Percentiles rank a stretch among this genome's conserved stretches.
phyloP scores from a whole-genome alignment of 2,113 vertebrate species.

The Tinamus guttatus region DNA sequence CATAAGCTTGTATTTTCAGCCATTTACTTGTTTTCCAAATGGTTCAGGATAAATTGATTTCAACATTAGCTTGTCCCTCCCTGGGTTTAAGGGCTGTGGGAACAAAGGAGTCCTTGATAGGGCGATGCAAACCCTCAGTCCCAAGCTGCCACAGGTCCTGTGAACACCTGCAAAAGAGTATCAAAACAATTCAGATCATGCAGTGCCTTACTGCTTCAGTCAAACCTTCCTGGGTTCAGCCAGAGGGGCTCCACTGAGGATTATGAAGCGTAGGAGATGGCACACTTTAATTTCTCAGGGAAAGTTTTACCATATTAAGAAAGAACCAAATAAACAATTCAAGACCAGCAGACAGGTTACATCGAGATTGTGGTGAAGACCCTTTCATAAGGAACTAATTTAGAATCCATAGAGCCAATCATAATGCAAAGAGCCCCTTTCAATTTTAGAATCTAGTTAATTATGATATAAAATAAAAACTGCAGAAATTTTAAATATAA shows the following conservation, averaged over 20 bases:
- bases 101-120: not conserved
- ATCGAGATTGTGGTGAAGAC: not conserved
- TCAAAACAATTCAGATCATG: accelerated
- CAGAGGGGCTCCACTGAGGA: not conserved
- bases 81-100: not conserved
- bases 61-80: not conserved
- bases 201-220: not conserved
- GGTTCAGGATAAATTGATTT: accelerated
- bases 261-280: not conserved
- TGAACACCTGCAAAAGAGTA: not conserved
- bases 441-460: not conserved
- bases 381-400: not conserved
- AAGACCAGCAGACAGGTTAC: not conserved
- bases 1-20: accelerated
- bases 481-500: not conserved
- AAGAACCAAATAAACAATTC: not conserved
- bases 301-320: not conserved
- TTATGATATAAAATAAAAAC: not conserved
- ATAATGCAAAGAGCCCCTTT: not conserved
- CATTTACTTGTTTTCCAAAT: not conserved
- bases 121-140: not conserved
- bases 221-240: not conserved
- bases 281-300: not conserved
- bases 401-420: not conserved
- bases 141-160: not conserved